phyloP scores from a whole-genome alignment of 2,113 vertebrate genomes.

The Helogale parvula region DNA sequence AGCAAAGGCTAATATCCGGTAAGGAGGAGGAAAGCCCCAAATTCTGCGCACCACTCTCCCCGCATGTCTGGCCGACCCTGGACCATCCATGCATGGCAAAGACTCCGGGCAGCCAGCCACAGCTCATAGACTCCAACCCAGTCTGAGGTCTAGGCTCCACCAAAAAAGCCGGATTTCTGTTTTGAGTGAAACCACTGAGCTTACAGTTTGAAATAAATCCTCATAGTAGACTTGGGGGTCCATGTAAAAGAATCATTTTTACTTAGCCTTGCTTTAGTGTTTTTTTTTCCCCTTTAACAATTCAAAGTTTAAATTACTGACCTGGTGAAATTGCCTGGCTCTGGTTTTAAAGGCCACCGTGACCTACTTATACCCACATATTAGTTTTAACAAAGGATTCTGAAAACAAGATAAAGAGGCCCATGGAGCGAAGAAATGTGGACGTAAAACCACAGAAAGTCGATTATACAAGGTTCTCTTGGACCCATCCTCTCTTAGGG shows the following conservation, averaged over 20 bases:
- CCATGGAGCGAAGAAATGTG: conserved; percentile 70
- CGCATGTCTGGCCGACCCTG: not conserved
- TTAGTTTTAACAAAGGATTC: conserved; percentile 74
- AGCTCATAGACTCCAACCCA: not conserved
- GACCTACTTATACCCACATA: conserved; percentile 75
- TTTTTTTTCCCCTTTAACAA: conserved; percentile 64
- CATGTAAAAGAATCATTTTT: conserved; percentile 82
- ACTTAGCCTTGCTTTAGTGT: conserved; percentile 48
- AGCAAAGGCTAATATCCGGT: not conserved
- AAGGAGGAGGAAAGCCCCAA: not conserved
- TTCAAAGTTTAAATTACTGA: conserved; percentile 79
- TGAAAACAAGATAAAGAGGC: conserved; percentile 71
- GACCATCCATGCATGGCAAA: rapidly evolving
- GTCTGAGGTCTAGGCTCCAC: not conserved
- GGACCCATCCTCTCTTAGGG: conserved; percentile 38
- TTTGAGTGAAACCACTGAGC: not conserved
- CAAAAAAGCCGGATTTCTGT: not conserved
- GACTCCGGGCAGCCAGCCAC: not conserved
- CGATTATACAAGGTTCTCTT: conserved; percentile 13
- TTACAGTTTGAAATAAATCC: not conserved
- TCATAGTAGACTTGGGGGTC: not conserved
- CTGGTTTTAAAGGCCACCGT: conserved; percentile 73
- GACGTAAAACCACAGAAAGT: conserved; percentile 63
- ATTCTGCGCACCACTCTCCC: not conserved
- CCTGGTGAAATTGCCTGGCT: conserved; percentile 80